Evolutionary conservation across 2,797 vertebrate genomes (phyloP), one percentile per base, ranked within the genome.

Genomic region (Hybognathus amarus): DNA sequence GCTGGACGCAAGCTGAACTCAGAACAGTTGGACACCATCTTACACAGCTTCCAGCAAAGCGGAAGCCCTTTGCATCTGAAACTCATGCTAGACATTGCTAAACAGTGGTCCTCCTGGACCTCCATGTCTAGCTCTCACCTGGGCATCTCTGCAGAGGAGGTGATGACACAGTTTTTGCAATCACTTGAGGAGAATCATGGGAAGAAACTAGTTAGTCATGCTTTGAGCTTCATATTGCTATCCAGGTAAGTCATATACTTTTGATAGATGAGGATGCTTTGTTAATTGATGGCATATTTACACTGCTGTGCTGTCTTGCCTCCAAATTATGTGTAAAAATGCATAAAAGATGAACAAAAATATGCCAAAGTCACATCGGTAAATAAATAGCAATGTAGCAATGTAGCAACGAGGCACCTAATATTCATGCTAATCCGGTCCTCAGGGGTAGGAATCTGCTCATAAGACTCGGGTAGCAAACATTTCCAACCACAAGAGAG

Each of bases 121-220:
- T 86, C 88, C 0, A 80, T 87, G 1, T 50, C 88, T 0, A 89
- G 93, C 13, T 54, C 90, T 54, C 86, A 18, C 17, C 83, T 93
- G 68, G 92, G 94, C 1, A 73, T 74, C 81, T 92, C 88, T 1
- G 82, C 90, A 0, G 86, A 93, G 87, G 96, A 95, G 7, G 87
- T 92, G 0, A 90, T 91, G 30, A 91, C 92, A 77, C 85, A 87
- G 47, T 88, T 95, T 30, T 93, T 96, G 0, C 59, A 89, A 54
- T 88, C 79, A 5, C 91, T 96, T 89, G 96, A 97, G 88, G 86
- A 91, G 86, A 92, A 90, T 18, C 96, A 96, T 0, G 94, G 96
- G 50, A 90, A 47, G 69, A 82, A 93, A 61, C 86, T 96, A 15
- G 93, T 96, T 77, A 89, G 92, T 18, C 93, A 86, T 0, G 89